Evolutionary conservation across 2,797 vertebrate species (phyloP).

Genomic region (Rhodeus uyekii): DNA sequence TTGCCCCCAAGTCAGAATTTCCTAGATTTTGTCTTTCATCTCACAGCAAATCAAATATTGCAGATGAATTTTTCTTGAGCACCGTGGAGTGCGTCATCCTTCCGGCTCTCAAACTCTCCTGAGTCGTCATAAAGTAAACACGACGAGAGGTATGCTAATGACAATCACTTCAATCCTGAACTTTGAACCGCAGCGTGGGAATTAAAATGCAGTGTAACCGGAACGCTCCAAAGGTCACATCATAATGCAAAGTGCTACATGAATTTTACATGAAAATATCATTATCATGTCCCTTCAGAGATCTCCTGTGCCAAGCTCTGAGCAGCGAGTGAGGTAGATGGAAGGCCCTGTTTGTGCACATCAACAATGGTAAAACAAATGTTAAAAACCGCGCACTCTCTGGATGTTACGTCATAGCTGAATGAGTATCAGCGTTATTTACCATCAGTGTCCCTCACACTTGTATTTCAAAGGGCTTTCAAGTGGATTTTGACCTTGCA

Average conservation of each 20-base stretch:
- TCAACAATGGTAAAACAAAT: not conserved
- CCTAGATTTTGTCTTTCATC: not conserved
- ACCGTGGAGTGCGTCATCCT: not conserved
- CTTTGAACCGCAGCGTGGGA: slow-evolving; percentile 38
- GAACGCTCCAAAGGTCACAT: slow-evolving; percentile 67
- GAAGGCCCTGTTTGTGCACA: not conserved
- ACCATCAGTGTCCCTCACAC: not conserved
- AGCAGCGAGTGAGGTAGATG: not conserved
- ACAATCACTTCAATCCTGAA: slow-evolving; percentile 42
- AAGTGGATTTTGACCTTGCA: slow-evolving; percentile 31
- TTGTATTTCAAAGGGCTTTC: slow-evolving; percentile 5
- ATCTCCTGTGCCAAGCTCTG: not conserved
- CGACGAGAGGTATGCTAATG: slow-evolving; percentile 35
- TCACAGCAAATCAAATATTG: not conserved
- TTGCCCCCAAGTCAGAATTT: not conserved
- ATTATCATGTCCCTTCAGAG: slow-evolving; percentile 47
- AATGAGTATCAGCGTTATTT: not conserved
- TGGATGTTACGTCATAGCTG: not conserved
- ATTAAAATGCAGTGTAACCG: slow-evolving; percentile 69
- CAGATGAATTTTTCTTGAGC: not conserved
- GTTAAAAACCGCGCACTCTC: not conserved
- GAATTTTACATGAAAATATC: slow-evolving; percentile 75
- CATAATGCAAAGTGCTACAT: slow-evolving; percentile 59
- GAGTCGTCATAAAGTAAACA: slow-evolving; percentile 43
- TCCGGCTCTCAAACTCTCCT: slow-evolving; percentile 12